A percentile compares a stretch with the other conserved stretches of the same genome.
Conservation (phyloP, 2,113 vertebrate genomes). For the Callithrix jacchus region DNA sequence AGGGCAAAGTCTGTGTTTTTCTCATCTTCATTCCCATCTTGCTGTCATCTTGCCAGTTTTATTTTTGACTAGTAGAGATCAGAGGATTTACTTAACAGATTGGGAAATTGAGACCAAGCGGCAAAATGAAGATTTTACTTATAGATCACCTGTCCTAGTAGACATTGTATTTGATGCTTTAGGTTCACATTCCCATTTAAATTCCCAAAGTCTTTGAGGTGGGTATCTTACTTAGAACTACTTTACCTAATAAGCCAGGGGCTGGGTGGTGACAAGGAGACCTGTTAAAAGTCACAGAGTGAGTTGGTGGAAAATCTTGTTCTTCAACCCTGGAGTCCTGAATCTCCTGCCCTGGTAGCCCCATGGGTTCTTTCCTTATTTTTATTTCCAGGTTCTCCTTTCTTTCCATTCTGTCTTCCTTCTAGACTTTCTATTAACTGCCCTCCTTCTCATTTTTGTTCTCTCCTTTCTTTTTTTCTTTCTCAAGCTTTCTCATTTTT, state of each 20-base stretch:
- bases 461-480: not conserved
- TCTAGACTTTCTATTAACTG: not conserved
- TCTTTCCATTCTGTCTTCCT: not conserved
- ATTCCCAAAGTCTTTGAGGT: not conserved
- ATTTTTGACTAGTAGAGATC: not conserved
- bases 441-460: not conserved
- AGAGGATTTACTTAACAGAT: not conserved
- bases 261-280: rapidly evolving
- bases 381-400: not conserved
- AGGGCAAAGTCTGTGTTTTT: not conserved
- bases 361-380: not conserved
- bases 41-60: not conserved
- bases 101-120: not conserved
- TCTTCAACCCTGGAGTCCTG: not conserved
- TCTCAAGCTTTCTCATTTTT: not conserved
- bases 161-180: not conserved
- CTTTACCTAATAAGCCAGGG: not conserved
- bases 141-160: not conserved
- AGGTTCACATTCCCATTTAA: not conserved
- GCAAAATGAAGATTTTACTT: not conserved
- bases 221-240: not conserved
- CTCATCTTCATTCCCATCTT: not conserved
- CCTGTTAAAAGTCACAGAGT: not conserved
- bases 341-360: not conserved
- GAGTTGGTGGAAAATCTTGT: not conserved